These are phyloP conservation scores for Triplophysa tibetana DNA, from an alignment of 2,113 vertebrate species.

Conservation along the genomic window DNA sequence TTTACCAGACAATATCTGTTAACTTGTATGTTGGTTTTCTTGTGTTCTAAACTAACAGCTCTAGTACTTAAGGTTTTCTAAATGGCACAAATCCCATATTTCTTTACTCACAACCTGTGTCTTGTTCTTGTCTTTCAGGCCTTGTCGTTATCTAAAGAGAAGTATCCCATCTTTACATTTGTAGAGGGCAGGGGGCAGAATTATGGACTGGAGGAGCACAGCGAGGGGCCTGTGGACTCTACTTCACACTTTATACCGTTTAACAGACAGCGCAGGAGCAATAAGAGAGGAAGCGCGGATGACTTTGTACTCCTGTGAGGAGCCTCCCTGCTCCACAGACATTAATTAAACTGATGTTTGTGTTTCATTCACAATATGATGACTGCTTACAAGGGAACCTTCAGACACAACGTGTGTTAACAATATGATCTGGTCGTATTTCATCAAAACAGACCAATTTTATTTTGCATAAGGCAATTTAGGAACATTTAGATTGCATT, in stretches of 20 bases:
- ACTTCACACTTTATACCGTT: conserved; percentile 66
- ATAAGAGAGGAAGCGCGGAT: conserved; percentile 76
- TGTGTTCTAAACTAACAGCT: not conserved
- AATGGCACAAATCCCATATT: not conserved
- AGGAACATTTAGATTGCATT: too few relatives aligned
- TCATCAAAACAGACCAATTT: too few relatives aligned
- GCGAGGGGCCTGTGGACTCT: conserved; percentile 64
- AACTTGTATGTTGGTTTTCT: not conserved
- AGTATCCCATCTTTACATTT: conserved; percentile 89
- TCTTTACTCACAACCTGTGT: not conserved
- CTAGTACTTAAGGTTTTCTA: not conserved
- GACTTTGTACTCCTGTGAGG: conserved; percentile 87
- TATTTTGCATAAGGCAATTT: too few relatives aligned
- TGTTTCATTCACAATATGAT: not conserved
- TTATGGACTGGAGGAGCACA: conserved; percentile 76
- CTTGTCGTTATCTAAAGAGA: conserved; percentile 78
- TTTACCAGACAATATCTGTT: too few relatives aligned
- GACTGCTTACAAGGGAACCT: not conserved
- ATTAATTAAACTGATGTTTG: not conserved
- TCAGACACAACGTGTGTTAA: not conserved
- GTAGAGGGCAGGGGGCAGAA: conserved; percentile 84
- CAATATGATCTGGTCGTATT: not conserved
- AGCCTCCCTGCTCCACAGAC: not conserved
- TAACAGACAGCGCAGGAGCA: conserved; percentile 60
- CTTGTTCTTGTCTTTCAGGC: conserved; percentile 68